Percentiles rank a stretch among this genome's conserved stretches.
These are phyloP conservation scores for Sceloporus undulatus DNA, from an alignment of 2,113 vertebrate species.

Conservation along the genomic window DNA sequence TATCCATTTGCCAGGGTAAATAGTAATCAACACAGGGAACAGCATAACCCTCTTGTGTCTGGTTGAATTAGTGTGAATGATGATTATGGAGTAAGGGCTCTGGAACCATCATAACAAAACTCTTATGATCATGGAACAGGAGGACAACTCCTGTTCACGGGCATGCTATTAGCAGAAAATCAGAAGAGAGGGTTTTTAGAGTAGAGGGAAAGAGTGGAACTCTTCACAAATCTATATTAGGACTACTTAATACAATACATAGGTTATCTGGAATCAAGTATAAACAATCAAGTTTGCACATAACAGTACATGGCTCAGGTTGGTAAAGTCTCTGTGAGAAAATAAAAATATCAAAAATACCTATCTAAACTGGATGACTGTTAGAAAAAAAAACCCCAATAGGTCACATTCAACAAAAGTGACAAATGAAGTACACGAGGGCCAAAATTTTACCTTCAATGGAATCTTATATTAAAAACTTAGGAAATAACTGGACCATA, in stretches of 20 bases:
- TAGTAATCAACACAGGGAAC: no score
- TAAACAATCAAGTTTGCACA: neutral
- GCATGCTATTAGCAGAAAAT: neutral
- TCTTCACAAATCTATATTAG: neutral
- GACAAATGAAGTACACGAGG: neutral
- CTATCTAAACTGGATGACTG: neutral
- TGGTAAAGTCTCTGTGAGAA: neutral
- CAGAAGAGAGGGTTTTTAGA: neutral
- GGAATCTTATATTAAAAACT: neutral
- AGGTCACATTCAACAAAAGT: neutral
- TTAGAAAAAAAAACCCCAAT: neutral
- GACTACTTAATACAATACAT: neutral
- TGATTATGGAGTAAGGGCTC: neutral
- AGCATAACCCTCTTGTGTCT: no score
- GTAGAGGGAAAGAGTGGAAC: neutral
- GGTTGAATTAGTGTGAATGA: neutral
- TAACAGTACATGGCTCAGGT: neutral
- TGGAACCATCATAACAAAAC: neutral
- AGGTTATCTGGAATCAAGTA: neutral
- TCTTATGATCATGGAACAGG: neutral
- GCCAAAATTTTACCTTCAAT: neutral
- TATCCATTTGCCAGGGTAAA: no score
- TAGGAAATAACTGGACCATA: neutral
- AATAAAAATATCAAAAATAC: neutral
- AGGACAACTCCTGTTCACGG: neutral